Base-by-base conservation (phyloP, 2,113 vertebrate species). In the Scomber japonicus region DNA sequence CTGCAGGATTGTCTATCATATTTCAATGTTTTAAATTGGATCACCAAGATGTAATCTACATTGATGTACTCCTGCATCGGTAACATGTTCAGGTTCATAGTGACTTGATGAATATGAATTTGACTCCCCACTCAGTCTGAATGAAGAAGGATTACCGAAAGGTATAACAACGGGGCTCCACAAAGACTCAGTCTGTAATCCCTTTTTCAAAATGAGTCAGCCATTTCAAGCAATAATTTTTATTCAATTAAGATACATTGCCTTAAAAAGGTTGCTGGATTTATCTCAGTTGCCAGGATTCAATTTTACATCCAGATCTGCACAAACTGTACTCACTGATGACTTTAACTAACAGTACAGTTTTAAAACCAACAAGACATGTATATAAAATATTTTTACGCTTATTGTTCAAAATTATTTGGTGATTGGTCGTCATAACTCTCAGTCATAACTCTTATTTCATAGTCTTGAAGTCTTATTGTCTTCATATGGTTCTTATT, bases 141-240 rank as follows among this genome's bases (percentile, higher is more conserved):
- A 84, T 77, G 54, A 83, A 88, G 75, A 85, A 49, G 44, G 61
- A 89, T 79, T 56, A 75, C 48, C 57, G 46, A 71, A 46, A 74
- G 11, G 44, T 68, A 84, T 54, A 68, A 79, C 19, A 13, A 13
- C 46, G 7, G n/a, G 60, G 61, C 62, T 78, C 71, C 76, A 59
- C 72, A 54, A 59, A 83, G 76, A 53, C 72, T 78, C 45, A 45
- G 30, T 62, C 4, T 19, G 40, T 75, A 80, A 78, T 80, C 35
- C 40, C 35, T 67, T 50, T 70, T 71, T 48, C 17, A 67, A 46
- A 75, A 70, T 71, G 54, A 73, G 62, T 63, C 45, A 53, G 55
- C 13, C 19, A 0, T 78, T 65, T 63, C 21, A 61, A 62, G 57
- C 30, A 70, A 35, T 62, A 27, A 85, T 82, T 62, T 63, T 64